Evolutionary conservation across 2,888 invertebrate species (phyloP).

Genomic region (Orthosia incerta): DNA sequence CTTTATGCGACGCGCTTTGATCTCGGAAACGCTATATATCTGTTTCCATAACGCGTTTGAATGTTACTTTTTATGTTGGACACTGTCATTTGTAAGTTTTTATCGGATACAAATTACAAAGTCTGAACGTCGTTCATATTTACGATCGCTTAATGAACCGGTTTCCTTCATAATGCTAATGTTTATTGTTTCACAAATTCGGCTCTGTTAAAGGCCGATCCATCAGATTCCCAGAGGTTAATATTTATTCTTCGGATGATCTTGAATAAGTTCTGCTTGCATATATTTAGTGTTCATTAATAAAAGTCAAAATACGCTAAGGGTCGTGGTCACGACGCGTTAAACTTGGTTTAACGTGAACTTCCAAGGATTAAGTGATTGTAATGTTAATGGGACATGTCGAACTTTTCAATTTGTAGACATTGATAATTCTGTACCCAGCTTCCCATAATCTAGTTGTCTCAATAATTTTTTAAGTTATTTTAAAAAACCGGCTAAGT

Average conservation of each 20-base stretch:
- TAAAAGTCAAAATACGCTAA: constrained; percentile 71
- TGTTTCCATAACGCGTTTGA: constrained; percentile 65
- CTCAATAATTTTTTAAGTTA: constrained; percentile 24
- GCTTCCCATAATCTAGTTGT: constrained; percentile 15
- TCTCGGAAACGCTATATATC: constrained; percentile 69
- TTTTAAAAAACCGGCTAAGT: no score
- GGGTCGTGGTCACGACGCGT: constrained; percentile 55
- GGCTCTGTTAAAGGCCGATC: constrained; percentile 70
- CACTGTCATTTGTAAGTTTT: constrained; percentile 69
- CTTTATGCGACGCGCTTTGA: constrained; percentile 75
- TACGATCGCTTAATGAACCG: constrained; percentile 73
- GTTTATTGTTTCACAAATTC: constrained; percentile 80
- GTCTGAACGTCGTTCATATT: constrained; percentile 62
- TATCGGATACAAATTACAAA: constrained; percentile 65
- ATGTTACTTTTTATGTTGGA: constrained; percentile 68
- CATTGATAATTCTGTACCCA: background rate
- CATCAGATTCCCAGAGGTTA: constrained; percentile 68
- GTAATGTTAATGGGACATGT: constrained; percentile 59
- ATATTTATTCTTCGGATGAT: constrained; percentile 66
- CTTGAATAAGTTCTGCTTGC: constrained; percentile 72
- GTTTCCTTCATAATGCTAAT: constrained; percentile 73
- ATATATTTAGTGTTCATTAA: constrained; percentile 80
- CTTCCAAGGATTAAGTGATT: constrained; percentile 58
- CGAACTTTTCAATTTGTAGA: constrained; percentile 44
- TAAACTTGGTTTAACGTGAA: constrained; percentile 49